Conservation (phyloP, 2,888 invertebrate genomes). For the Drosophila gaucha region DNA sequence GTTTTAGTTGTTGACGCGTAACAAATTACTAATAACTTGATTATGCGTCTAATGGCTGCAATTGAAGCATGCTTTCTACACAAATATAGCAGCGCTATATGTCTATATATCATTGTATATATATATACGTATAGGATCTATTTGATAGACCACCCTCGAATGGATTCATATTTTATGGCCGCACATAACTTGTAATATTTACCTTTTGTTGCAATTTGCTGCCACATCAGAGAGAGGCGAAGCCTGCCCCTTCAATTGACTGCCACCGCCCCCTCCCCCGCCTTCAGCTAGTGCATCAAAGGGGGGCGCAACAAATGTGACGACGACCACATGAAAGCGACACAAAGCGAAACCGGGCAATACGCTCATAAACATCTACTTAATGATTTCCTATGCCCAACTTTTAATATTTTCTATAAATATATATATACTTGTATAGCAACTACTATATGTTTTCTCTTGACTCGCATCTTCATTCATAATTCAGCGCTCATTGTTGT, state of each 20-base stretch:
- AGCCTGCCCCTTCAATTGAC: constrained; percentile 47
- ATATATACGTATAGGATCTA: constrained; percentile 8
- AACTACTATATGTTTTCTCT: constrained; percentile 7
- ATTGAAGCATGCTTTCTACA: constrained; percentile 41
- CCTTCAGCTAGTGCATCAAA: constrained; percentile 50
- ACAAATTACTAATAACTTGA: constrained; percentile 77
- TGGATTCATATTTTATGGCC: constrained; percentile 50
- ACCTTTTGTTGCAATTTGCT: constrained; percentile 61
- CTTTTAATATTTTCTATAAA: constrained; percentile 21
- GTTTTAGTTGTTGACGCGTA: constrained; percentile 59
- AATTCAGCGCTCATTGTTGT: constrained; percentile 67
- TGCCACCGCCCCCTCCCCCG: constrained; percentile 4
- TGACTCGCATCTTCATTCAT: constrained; percentile 58
- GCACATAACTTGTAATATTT: constrained; percentile 69
- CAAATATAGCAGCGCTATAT: constrained; percentile 16
- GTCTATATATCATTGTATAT: constrained; percentile 2
- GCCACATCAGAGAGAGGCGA: constrained; percentile 64
- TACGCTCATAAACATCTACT: constrained; percentile 75
- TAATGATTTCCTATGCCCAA: constrained; percentile 73
- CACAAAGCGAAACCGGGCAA: constrained; percentile 28
- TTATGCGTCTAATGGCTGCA: constrained; percentile 72
- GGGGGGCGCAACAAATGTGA: constrained; percentile 57
- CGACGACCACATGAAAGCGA: constrained; percentile 76
- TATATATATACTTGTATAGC: constrained; percentile 8
- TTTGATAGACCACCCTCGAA: constrained; percentile 50